A percentile compares a stretch with the other conserved stretches of the same genome.
These are phyloP conservation scores for Tupaia tana DNA, from an alignment of 2,113 vertebrate species.

Conservation along the genomic window DNA sequence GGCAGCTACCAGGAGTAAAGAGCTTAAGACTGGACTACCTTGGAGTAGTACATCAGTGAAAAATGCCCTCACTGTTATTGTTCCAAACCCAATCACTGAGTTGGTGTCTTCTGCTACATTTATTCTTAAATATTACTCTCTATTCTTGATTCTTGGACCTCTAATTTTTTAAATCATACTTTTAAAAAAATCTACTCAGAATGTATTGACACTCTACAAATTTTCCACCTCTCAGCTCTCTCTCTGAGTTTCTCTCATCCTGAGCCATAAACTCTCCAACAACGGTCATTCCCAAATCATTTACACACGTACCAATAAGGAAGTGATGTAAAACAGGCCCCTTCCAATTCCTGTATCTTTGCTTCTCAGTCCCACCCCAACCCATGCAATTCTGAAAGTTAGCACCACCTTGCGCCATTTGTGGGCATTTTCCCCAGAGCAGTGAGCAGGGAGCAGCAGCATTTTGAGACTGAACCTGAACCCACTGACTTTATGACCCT, in stretches of 20 bases:
- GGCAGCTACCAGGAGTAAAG: background rate
- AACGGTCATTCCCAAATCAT: background rate
- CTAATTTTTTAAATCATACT: conserved; percentile 8
- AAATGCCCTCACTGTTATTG: background rate
- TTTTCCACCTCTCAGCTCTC: background rate
- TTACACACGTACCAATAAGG: background rate
- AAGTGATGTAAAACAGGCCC: background rate
- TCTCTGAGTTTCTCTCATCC: background rate
- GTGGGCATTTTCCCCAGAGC: conserved; percentile 18
- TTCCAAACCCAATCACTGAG: background rate
- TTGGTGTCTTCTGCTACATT: background rate
- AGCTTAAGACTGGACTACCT: background rate
- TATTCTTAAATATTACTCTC: conserved; percentile 33
- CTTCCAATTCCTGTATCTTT: background rate
- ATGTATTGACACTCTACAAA: background rate
- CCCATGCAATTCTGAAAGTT: background rate
- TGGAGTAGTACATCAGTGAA: background rate
- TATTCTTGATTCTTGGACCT: background rate
- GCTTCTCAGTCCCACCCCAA: background rate
- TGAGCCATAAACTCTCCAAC: background rate
- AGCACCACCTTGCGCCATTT: background rate
- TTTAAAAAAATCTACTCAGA: conserved; percentile 38
- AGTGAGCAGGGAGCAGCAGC: background rate
- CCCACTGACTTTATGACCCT: background rate
- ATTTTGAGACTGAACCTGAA: background rate